These are phyloP conservation scores for Galerucella pusilla DNA, from an alignment of 2,888 invertebrate genomes.

Conservation along the genomic window DNA sequence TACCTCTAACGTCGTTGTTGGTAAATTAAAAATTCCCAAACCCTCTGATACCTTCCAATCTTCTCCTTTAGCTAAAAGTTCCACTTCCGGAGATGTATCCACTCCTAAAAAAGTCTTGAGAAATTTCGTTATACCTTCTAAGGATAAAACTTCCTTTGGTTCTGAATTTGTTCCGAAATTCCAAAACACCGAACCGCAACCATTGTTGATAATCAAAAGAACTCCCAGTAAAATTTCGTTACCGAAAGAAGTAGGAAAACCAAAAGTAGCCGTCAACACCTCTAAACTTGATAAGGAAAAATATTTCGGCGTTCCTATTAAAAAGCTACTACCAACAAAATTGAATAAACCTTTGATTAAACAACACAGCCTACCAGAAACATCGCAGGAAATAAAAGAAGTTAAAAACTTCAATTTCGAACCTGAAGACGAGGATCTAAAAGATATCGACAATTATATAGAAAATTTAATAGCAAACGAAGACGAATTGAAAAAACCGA, in stretches of 20 bases:
- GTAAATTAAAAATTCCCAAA: conserved; percentile 47
- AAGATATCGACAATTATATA: conserved; percentile 62
- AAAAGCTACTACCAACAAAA: conserved; percentile 32
- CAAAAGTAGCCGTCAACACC: conserved; percentile 61
- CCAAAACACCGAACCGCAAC: conserved; percentile 58
- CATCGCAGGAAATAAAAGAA: conserved; percentile 45
- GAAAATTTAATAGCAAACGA: conserved; percentile 62
- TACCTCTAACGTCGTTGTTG: conserved; percentile 45
- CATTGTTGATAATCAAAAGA: conserved; percentile 62
- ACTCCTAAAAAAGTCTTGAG: conserved; percentile 48
- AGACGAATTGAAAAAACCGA: conserved; percentile 62
- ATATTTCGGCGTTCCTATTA: conserved; percentile 60
- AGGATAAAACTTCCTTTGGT: conserved; percentile 57
- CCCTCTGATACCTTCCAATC: conserved; percentile 33
- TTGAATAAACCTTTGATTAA: conserved; percentile 50
- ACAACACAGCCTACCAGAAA: conserved; percentile 58
- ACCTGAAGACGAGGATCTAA: conserved; percentile 61
- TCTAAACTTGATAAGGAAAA: conserved; percentile 60
- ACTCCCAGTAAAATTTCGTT: conserved; percentile 64
- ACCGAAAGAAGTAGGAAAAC: conserved; percentile 62
- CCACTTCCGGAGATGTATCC: conserved; percentile 49
- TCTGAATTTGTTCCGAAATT: conserved; percentile 60
- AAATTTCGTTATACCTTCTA: conserved; percentile 59
- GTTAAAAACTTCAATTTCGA: conserved; percentile 62
- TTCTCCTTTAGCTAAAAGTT: conserved; percentile 51